Conservation (phyloP, 2,797 vertebrate species). For the Phylloscopus collybita region DNA sequence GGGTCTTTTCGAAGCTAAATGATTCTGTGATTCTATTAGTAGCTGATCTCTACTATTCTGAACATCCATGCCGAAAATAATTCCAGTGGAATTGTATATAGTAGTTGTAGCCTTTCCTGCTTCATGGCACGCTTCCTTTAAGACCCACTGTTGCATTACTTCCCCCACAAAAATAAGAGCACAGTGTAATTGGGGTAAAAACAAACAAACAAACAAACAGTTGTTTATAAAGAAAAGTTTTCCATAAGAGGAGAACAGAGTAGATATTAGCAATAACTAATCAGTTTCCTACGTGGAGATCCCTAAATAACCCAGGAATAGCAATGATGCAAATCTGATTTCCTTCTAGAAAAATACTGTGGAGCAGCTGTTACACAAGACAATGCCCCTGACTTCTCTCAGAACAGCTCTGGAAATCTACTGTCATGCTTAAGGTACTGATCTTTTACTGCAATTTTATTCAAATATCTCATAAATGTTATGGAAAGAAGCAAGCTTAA, state of each 20-base stretch:
- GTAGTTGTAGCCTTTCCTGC: background rate
- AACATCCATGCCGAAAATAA: background rate
- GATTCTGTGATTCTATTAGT: background rate
- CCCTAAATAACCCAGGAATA: background rate
- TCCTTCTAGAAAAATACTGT: background rate
- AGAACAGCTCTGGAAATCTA: background rate
- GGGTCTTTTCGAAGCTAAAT: background rate
- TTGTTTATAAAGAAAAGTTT: background rate
- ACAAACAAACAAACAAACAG: background rate
- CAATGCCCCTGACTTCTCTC: background rate
- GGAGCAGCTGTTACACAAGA: background rate
- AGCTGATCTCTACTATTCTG: background rate
- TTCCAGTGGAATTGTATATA: background rate
- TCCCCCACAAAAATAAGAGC: background rate
- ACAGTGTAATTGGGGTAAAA: background rate
- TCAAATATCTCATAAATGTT: background rate
- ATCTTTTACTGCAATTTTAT: background rate
- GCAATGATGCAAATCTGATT: background rate
- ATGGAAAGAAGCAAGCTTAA: background rate
- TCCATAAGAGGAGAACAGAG: background rate
- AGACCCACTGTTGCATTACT: background rate
- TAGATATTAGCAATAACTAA: background rate
- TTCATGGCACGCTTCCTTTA: background rate
- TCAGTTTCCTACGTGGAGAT: background rate
- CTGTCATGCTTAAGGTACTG: background rate